Conservation (phyloP, 2,113 vertebrate genomes). For the Oenanthe melanoleuca region DNA sequence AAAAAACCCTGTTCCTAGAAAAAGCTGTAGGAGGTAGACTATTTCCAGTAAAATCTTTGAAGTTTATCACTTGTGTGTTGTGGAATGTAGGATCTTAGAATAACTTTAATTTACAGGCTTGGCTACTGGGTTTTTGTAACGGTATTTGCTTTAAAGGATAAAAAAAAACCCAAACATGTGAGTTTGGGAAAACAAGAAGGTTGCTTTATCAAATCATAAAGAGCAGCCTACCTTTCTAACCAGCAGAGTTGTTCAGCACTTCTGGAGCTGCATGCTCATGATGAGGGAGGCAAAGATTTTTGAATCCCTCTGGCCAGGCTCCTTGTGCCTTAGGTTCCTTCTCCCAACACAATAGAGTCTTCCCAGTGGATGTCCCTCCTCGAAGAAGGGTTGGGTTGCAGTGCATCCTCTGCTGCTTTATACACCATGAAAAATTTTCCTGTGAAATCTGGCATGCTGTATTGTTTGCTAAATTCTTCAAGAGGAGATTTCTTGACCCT, state of each 20-base stretch:
- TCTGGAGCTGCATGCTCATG: background rate
- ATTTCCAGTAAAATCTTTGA: background rate
- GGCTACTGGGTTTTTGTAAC: background rate
- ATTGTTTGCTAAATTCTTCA: background rate
- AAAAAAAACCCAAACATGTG: fast-evolving
- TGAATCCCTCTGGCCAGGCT: background rate
- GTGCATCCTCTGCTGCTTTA: background rate
- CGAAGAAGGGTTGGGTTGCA: background rate
- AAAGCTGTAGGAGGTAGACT: background rate
- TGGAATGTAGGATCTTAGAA: background rate
- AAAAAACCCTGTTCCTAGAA: background rate
- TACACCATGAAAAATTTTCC: background rate
- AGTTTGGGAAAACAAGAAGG: background rate
- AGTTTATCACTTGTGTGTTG: background rate
- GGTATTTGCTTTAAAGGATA: background rate
- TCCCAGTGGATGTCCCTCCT: background rate
- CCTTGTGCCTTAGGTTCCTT: background rate
- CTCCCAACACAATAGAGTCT: background rate
- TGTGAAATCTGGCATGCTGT: background rate
- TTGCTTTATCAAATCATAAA: background rate
- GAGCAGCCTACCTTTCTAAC: background rate
- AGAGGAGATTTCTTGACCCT: background rate
- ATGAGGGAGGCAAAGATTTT: background rate
- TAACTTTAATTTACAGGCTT: background rate
- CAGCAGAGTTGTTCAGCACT: background rate